These are phyloP conservation scores for Schizothorax lantsangensis DNA, from an alignment of 2,797 vertebrate genomes.

Conservation along the genomic window DNA sequence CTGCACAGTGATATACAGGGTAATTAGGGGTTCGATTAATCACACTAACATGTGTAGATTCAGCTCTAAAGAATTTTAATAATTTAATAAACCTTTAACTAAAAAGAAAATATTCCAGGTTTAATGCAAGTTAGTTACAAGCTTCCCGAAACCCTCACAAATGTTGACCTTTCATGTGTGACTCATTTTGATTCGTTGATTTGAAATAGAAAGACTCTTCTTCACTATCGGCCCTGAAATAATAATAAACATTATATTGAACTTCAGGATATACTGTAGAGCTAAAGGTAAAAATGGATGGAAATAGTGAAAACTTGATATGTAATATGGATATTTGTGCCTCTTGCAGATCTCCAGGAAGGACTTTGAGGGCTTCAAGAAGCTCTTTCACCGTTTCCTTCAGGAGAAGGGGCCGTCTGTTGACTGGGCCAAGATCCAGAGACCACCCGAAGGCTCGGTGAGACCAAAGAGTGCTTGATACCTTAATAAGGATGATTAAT, in stretches of 20 bases:
- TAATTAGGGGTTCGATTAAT: background rate
- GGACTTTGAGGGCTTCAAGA: constrained; percentile 93
- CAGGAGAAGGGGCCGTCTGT: constrained; percentile 94
- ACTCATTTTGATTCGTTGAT: background rate
- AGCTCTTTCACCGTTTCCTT: constrained; percentile 94
- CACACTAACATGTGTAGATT: background rate
- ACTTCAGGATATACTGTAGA: background rate
- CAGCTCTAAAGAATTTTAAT: background rate
- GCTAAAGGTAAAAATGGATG: background rate
- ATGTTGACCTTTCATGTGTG: background rate
- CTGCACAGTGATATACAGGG: background rate
- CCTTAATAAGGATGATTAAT: background rate
- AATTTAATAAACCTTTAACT: background rate
- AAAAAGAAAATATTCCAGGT: background rate
- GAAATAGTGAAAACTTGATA: background rate
- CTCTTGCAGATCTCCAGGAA: constrained; percentile 82
- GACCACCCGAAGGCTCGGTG: constrained; percentile 92
- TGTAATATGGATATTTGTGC: background rate
- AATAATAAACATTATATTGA: background rate
- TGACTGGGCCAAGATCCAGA: constrained; percentile 94
- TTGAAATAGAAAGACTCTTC: background rate
- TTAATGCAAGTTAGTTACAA: background rate
- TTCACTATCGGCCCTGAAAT: background rate
- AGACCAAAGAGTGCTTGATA: constrained; percentile 64
- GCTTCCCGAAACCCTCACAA: background rate